A percentile compares a stretch with the other conserved stretches of the same genome.
These are phyloP conservation scores for Eudasyphora cyanicolor DNA, from an alignment of 2,888 invertebrate genomes.

Conservation along the genomic window DNA sequence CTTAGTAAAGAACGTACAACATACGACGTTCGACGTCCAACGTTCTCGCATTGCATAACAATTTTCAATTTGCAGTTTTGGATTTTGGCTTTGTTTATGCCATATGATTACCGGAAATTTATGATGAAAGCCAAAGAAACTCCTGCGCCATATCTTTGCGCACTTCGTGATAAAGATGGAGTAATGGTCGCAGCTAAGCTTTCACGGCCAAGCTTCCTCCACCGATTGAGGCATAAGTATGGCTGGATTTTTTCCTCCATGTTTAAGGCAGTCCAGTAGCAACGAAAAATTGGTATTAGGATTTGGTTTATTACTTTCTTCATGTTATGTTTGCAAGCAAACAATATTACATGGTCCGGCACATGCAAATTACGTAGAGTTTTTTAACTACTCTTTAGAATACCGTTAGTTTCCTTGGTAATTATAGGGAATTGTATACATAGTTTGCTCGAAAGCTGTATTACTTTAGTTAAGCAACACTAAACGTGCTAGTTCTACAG, in stretches of 20 bases:
- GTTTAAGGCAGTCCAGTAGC: conserved; percentile 41
- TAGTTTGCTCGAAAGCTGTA: too few species aligned
- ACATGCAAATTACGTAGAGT: conserved; percentile 17
- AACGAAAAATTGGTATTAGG: too few species aligned
- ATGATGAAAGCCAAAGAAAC: conserved; percentile 60
- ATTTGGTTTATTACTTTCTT: conserved; percentile 53
- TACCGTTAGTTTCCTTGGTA: neutral
- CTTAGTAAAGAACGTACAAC: neutral
- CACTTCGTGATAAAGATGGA: neutral
- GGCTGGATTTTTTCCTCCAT: neutral
- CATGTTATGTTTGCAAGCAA: conserved; percentile 55
- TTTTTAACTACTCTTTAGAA: conserved; percentile 7
- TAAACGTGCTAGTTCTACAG: too few species aligned
- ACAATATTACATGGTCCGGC: conserved; percentile 45
- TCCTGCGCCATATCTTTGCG: conserved; percentile 31
- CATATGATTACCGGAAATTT: conserved; percentile 65
- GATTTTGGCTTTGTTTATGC: neutral
- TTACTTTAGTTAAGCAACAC: too few species aligned
- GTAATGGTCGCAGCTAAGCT: neutral
- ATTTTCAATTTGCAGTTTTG: conserved; percentile 28
- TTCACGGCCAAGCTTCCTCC: too few species aligned
- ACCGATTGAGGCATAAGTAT: conserved; percentile 17
- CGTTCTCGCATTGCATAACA: conserved; percentile 46
- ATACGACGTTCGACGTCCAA: conserved; percentile 33
- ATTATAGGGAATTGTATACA: too few species aligned